Conservation (phyloP, 2,888 invertebrate species). For the Thysanoteuthis rhombus region DNA sequence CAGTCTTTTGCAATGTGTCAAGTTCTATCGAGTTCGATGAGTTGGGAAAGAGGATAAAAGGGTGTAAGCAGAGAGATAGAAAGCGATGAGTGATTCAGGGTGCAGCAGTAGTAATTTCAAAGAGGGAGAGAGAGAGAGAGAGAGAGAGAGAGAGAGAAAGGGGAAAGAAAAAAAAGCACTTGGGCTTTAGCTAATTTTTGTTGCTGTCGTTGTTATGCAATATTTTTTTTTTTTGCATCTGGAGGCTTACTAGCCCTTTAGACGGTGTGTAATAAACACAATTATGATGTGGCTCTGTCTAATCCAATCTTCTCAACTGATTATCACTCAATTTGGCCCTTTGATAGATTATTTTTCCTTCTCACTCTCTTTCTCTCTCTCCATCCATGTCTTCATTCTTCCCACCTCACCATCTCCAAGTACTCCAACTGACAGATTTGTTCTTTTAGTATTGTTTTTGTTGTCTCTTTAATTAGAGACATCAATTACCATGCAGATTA, state of each 20-base stretch:
- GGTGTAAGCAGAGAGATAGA: neutral
- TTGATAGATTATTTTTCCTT: neutral
- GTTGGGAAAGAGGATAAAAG: neutral
- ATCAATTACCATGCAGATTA: slow-evolving; percentile 12
- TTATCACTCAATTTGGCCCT: neutral
- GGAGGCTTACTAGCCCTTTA: neutral
- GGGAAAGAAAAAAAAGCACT: neutral
- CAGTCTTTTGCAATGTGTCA: neutral
- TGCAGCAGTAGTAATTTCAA: too few relatives aligned
- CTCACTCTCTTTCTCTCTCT: neutral
- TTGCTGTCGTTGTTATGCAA: neutral
- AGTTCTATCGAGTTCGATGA: neutral
- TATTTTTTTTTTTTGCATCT: neutral
- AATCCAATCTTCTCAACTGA: neutral
- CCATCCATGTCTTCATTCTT: neutral
- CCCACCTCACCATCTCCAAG: neutral
- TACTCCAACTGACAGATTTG: neutral
- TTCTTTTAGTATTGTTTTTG: neutral
- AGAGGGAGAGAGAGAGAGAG: neutral
- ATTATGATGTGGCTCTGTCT: neutral
- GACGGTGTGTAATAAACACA: neutral
- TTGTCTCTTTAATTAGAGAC: neutral
- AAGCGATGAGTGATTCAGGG: neutral
- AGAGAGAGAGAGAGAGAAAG: neutral
- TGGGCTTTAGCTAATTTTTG: too few relatives aligned